These are phyloP conservation scores for Macrotis lagotis DNA, from an alignment of 2,113 vertebrate genomes.

Conservation along the genomic window DNA sequence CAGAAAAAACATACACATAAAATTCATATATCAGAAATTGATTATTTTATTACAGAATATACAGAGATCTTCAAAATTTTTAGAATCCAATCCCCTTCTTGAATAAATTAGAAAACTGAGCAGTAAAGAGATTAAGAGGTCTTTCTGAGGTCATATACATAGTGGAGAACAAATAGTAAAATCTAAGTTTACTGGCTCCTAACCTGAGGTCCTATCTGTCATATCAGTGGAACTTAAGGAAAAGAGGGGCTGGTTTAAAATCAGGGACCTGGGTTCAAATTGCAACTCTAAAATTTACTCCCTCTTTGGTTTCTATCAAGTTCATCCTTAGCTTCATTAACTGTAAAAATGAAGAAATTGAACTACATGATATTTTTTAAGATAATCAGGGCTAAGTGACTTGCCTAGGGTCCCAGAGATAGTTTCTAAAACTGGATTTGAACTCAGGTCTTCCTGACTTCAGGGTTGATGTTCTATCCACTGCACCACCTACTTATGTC, in stretches of 20 bases:
- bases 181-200: neutral
- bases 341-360: neutral
- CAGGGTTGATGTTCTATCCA: neutral
- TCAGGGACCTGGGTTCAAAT: neutral
- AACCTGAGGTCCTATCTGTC: neutral
- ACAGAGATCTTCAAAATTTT: conserved; percentile 13
- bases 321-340: neutral
- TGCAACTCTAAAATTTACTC: neutral
- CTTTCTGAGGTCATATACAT: conserved; percentile 9
- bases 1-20: neutral
- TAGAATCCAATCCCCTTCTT: conserved; percentile 14
- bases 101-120: neutral
- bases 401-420: neutral
- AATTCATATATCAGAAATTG: conserved; percentile 10
- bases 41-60: neutral
- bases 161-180: neutral
- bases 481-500: neutral
- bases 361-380: neutral
- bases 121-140: neutral
- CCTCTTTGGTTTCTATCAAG: neutral
- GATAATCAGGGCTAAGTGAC: neutral
- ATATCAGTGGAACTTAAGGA: neutral
- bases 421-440: neutral
- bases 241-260: neutral
- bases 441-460: neutral